Conservation (phyloP, 2,888 invertebrate genomes). For the Tetrapedia diversipes region DNA sequence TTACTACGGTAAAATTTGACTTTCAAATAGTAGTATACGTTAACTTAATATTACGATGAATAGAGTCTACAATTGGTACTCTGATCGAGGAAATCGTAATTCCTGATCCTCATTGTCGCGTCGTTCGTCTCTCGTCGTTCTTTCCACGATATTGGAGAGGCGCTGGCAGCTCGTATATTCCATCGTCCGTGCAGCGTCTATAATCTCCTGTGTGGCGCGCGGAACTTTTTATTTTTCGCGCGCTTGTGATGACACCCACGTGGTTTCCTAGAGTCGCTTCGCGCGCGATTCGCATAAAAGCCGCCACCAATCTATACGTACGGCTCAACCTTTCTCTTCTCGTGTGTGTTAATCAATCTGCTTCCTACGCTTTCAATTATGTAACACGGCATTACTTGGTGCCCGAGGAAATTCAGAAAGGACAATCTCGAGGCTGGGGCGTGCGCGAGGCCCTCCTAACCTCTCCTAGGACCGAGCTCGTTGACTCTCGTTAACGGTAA, state of each 20-base stretch:
- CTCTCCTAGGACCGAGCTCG: neutral
- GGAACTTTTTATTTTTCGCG: slow-evolving; percentile 58
- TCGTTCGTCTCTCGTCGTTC: slow-evolving; percentile 33
- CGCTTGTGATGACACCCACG: slow-evolving; percentile 71
- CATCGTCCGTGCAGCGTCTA: slow-evolving; percentile 41
- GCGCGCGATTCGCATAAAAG: slow-evolving; percentile 78
- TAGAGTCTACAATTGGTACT: neutral
- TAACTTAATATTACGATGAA: too few species aligned
- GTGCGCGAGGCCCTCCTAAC: slow-evolving; percentile 11
- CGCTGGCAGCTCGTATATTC: slow-evolving; percentile 37
- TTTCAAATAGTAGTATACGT: too few species aligned
- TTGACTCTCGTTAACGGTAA: slow-evolving; percentile 19
- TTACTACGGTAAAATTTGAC: too few species aligned
- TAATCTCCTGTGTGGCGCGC: slow-evolving; percentile 47
- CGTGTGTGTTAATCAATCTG: slow-evolving; percentile 82
- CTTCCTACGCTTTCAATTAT: slow-evolving; percentile 82
- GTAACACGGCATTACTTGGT: slow-evolving; percentile 75
- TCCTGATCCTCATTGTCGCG: slow-evolving; percentile 32
- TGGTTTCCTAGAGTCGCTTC: slow-evolving; percentile 60
- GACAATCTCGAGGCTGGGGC: slow-evolving; percentile 51
- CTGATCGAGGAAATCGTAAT: slow-evolving; percentile 39
- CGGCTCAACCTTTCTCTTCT: slow-evolving; percentile 81
- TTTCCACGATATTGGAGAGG: slow-evolving; percentile 52
- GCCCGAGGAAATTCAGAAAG: slow-evolving; percentile 67
- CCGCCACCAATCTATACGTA: slow-evolving; percentile 78